These are phyloP conservation scores for Paramormyrops hopkinsi DNA, from an alignment of 2,797 vertebrate genomes.

Conservation along the genomic window DNA sequence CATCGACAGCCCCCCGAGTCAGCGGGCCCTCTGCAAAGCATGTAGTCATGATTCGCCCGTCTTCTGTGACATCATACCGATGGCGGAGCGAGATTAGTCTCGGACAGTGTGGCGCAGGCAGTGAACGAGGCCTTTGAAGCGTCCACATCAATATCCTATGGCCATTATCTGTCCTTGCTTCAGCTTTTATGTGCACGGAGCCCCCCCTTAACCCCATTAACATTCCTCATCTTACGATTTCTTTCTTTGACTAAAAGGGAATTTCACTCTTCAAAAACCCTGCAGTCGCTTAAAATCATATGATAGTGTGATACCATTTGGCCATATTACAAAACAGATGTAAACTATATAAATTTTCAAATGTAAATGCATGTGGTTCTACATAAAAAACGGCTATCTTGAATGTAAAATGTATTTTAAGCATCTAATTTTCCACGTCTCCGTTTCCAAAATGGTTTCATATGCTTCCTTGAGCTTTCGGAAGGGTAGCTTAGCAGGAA, in stretches of 20 bases:
- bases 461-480: slow-evolving; percentile 28
- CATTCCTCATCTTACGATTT: slow-evolving; percentile 31
- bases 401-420: not conserved
- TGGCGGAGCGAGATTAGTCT: not conserved
- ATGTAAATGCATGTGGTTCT: not conserved
- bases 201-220: not conserved
- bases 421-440: not conserved
- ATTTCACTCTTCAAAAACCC: not conserved
- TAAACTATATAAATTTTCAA: not conserved
- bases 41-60: not conserved
- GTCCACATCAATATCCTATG: not conserved
- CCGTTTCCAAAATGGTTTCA: slow-evolving; percentile 26
- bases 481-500: slow-evolving; percentile 33
- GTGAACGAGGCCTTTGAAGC: not conserved
- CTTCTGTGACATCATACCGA: slow-evolving; percentile 1
- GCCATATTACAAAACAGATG: not conserved
- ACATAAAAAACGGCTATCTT: not conserved
- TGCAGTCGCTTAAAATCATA: not conserved
- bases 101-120: not conserved
- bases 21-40: not conserved
- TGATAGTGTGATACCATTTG: not conserved
- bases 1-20: not conserved
- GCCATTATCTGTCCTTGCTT: not conserved
- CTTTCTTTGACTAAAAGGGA: slow-evolving; percentile 18
- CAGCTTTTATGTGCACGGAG: not conserved